Percentiles rank a stretch among this genome's conserved stretches.
Evolutionary conservation across 2,797 vertebrate genomes (phyloP).

Genomic region (Spea hammondii): DNA sequence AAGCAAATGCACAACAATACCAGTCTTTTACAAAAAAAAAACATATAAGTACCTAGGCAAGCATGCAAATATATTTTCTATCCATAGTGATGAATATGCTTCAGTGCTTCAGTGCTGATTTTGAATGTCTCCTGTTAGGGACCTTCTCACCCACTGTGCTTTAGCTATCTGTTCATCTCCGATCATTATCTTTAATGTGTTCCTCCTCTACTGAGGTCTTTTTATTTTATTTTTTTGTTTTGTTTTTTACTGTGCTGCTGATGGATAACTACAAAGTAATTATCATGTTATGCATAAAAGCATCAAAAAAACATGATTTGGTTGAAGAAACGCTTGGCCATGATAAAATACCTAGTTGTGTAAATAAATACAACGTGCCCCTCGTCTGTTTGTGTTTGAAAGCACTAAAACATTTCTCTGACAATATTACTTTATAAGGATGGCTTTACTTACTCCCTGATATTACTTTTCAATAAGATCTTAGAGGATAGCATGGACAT

Average conservation of each 20-base stretch:
- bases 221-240: too few species aligned
- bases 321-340: too few species aligned
- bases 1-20: slow-evolving; percentile 41
- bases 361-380: too few species aligned
- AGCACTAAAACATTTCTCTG: too few species aligned
- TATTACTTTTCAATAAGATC: too few species aligned
- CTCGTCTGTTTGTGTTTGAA: too few species aligned
- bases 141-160: slow-evolving; percentile 47
- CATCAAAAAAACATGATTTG: too few species aligned
- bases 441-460: too few species aligned
- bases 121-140: slow-evolving; percentile 37
- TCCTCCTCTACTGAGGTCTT: slow-evolving; percentile 16
- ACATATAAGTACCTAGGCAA: slow-evolving; percentile 34
- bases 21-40: slow-evolving; percentile 42
- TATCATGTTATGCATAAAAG: too few species aligned
- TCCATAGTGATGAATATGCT: slow-evolving; percentile 52
- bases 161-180: slow-evolving; percentile 40
- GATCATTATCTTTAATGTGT: slow-evolving; percentile 43
- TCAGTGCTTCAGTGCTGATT: slow-evolving; percentile 43
- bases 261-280: neutral
- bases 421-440: too few species aligned
- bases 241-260: neutral
- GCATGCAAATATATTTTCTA: slow-evolving; percentile 47
- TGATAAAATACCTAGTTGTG: too few species aligned
- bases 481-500: too few species aligned